A percentile compares a stretch with the other conserved stretches of the same genome.
Conservation (phyloP, 1,140 invertebrate genomes). For the Drosophila equinoxialis region DNA sequence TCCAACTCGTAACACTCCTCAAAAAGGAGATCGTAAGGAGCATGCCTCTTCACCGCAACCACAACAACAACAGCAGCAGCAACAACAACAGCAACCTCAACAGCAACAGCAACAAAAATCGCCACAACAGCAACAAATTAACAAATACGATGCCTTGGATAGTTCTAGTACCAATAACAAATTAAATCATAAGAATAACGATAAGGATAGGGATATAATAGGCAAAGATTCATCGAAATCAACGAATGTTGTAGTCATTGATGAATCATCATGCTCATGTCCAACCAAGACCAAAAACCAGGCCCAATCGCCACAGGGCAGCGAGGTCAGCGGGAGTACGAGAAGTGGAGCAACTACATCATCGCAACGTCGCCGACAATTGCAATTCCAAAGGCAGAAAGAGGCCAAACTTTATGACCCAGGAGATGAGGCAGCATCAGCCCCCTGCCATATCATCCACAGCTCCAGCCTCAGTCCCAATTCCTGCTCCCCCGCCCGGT, state of each 20-base stretch:
- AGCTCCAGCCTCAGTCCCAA: constrained; percentile 14
- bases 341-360: constrained; percentile 35
- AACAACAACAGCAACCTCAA: constrained; percentile 29
- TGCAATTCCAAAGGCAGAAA: constrained; percentile 70
- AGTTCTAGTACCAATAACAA: constrained; percentile 70
- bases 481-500: constrained; percentile 28
- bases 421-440: constrained; percentile 38
- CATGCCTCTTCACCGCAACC: constrained; percentile 61
- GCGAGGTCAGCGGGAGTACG: constrained; percentile 28
- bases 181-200: constrained; percentile 70
- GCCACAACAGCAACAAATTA: constrained; percentile 47
- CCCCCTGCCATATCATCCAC: constrained; percentile 12
- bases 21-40: constrained; percentile 68
- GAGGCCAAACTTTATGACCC: constrained; percentile 71
- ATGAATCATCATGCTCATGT: constrained; percentile 76
- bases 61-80: constrained; percentile 39
- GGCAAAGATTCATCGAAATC: constrained; percentile 53
- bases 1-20: constrained; percentile 13
- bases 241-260: constrained; percentile 42
- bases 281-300: constrained; percentile 32
- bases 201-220: constrained; percentile 40
- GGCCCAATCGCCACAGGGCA: constrained; percentile 8
- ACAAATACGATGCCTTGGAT: constrained; percentile 69
- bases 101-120: constrained; percentile 37
- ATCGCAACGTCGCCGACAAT: constrained; percentile 62